Base-by-base conservation (phyloP, 2,888 invertebrate species). In the Apomyelois bistriatella region DNA sequence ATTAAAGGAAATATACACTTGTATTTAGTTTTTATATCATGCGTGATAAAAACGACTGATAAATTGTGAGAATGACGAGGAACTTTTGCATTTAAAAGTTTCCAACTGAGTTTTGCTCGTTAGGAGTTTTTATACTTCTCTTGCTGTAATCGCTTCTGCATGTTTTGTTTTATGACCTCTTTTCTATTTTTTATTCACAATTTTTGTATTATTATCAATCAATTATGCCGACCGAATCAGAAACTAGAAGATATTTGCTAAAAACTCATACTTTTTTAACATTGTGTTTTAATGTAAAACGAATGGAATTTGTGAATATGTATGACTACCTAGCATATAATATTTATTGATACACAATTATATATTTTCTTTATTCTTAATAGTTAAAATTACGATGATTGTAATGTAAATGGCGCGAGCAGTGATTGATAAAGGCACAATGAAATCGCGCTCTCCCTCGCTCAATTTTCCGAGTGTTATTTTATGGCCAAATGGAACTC, bases 321-420 rank as follows among this genome's bases (percentile, higher is more conserved):
- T n/a, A n/a, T n/a, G n/a, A n/a, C n/a, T n/a, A n/a, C n/a, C n/a
- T n/a, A n/a, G n/a, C n/a, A n/a, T n/a, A n/a, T n/a, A n/a, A n/a
- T n/a, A n/a, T n/a, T n/a, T n/a, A n/a, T n/a, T n/a, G n/a, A n/a
- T n/a, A n/a, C n/a, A n/a, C n/a, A n/a, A 22, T 22, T 22, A 3
- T 22, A 22, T 22, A n/a, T n/a, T n/a, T n/a, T n/a, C n/a, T 22
- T 22, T 22, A 22, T 22, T 22, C 5, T 22, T 22, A 22, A 22
- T 22, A n/a, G n/a, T n/a, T 5, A 22, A 71, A 68, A 74, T 75
- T 62, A 68, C 66, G 62, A 61, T 57, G 65, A 62, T 62, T 63
- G 64, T 61, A 61, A 69, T 72, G 67, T 69, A 66, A 71, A 64
- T 61, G 55, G 59, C 66, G 61, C 54, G 52, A 54, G 57, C 54